Conservation (phyloP, 2,888 invertebrate genomes). For the Pyrrhosoma nymphula region DNA sequence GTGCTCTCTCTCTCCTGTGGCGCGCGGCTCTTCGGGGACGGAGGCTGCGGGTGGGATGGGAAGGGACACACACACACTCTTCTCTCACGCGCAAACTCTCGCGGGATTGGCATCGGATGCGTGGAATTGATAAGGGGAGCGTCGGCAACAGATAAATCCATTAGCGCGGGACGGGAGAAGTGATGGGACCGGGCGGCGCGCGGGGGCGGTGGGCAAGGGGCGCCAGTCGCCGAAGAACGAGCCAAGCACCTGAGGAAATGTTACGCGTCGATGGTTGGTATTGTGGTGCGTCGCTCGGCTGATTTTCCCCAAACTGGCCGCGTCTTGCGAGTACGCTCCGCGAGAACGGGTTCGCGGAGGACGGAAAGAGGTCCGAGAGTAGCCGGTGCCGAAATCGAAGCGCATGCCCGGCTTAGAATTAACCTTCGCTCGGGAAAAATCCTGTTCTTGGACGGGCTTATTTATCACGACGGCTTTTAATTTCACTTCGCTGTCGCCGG, state of each 20-base stretch:
- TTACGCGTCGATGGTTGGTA: background rate
- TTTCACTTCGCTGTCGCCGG: too few relatives aligned
- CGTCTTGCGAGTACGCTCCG: background rate
- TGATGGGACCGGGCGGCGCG: background rate
- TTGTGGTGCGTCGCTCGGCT: background rate
- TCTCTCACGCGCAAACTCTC: background rate
- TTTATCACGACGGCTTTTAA: too few relatives aligned
- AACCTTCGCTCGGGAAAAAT: too few relatives aligned
- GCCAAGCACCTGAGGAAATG: background rate
- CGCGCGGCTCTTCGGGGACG: background rate
- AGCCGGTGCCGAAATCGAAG: background rate
- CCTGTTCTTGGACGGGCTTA: too few relatives aligned
- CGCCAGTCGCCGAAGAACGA: background rate
- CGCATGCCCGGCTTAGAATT: too few relatives aligned
- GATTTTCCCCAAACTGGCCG: background rate
- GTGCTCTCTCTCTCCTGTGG: background rate
- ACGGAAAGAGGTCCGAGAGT: background rate
- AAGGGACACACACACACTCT: too few relatives aligned
- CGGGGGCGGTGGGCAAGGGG: background rate
- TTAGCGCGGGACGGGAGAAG: background rate
- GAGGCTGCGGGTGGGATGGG: background rate
- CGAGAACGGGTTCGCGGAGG: background rate
- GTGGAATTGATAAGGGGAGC: slow-evolving; percentile 3
- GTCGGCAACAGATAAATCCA: background rate
- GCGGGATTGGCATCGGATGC: slow-evolving; percentile 11